Base-by-base conservation (phyloP, 2,797 vertebrate genomes). In the Catostomus latipinnis region DNA sequence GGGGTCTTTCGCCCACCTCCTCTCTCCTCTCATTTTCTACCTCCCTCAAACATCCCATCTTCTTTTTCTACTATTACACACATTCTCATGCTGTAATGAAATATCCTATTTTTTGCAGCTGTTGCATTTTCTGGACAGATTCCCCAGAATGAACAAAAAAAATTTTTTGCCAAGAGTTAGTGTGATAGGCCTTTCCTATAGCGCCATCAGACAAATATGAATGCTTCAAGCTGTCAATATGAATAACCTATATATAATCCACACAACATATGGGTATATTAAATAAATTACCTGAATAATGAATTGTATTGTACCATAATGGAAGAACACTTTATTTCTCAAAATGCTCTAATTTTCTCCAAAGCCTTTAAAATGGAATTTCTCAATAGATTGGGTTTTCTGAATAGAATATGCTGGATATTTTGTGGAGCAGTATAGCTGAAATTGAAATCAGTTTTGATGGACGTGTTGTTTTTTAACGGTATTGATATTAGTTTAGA, bases 51-150 rank as follows among this genome's bases (percentile, higher is more conserved):
- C 54, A 46, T 78, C n/a, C 72, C 22, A 57, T 67, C 34, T 9
- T 75, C 53, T n/a, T 18, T 70, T 83, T 70, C 43, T 16, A 1
- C 43, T 78, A 34, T 57, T 70, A 73, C 71, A 65, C 66, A 62
- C 58, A 65, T 63, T 80, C 68, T 73, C 54, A n/a, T 54, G 49
- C 46, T 70, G 50, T 80, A 80, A 80, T 80, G 70, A 66, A 80
- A 80, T 73, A 80, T 80, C 78, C 70, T 45, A 14, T 80, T 80
- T 18, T 80, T 62, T 80, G 78, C 78, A 80, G 78, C 70, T 80
- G 78, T 80, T 80, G 71, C 71, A 67, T 66, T 73, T 80, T 67
- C 62, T 34, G 53, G 62, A 72, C 62, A 49, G 52, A 70, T 80
- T 80, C 46, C 46, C 4, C 9, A 66, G 62, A 66, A 73, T 43